Evolutionary conservation across 1,140 invertebrate genomes (phyloP).

Genomic region (Cherax quadricarinatus): DNA sequence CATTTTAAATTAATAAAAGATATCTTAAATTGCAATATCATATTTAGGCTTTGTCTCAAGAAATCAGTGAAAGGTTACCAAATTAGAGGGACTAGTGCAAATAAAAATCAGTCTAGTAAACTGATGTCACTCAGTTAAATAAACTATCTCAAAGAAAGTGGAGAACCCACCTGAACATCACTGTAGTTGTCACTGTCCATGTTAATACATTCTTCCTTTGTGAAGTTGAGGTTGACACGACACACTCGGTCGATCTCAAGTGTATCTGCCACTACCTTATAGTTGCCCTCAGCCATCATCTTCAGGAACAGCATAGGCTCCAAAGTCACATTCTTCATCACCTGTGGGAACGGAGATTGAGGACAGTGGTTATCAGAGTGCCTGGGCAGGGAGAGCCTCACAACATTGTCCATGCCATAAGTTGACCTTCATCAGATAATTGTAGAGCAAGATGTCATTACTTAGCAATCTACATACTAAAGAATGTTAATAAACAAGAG

Average conservation of each 20-base stretch:
- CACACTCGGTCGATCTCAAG: conserved; percentile 59
- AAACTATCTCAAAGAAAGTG: neutral
- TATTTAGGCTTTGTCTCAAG: too few species aligned
- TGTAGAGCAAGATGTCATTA: too few species aligned
- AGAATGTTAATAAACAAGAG: too few species aligned
- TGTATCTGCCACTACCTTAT: conserved; percentile 54
- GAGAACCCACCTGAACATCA: conserved; percentile 17
- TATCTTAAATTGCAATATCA: too few species aligned
- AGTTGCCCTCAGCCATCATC: conserved; percentile 64
- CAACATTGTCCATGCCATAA: neutral
- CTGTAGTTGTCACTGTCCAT: conserved; percentile 56
- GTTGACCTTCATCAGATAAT: neutral
- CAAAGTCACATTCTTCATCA: conserved; percentile 28
- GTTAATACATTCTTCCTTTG: conserved; percentile 18
- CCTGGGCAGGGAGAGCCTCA: neutral
- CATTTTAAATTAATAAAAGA: too few species aligned
- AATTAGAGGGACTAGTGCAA: too few species aligned
- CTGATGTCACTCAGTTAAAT: too few species aligned
- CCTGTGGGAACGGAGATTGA: conserved; percentile 8
- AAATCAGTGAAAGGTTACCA: too few species aligned
- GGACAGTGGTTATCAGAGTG: too few species aligned
- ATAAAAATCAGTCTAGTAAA: too few species aligned
- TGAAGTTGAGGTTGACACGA: conserved; percentile 64
- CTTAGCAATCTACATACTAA: too few species aligned
- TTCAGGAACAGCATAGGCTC: conserved; percentile 68